phyloP scores from a whole-genome alignment of 2,797 vertebrate genomes.

The Anguilla obscura region DNA sequence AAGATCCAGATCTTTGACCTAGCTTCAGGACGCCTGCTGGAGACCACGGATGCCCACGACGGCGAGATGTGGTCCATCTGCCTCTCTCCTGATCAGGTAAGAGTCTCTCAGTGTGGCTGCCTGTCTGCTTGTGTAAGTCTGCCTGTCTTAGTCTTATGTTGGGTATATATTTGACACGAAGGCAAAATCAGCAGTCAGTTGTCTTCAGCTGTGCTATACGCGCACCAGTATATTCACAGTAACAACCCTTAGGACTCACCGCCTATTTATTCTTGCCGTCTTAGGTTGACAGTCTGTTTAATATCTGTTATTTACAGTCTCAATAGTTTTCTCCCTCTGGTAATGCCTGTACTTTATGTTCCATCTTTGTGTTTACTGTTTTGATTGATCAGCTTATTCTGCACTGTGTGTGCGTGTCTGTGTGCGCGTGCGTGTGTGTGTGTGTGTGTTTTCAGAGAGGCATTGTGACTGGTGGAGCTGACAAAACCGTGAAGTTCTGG shows the following conservation, averaged over 20 bases:
- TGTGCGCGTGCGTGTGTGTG: background rate
- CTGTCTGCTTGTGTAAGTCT: background rate
- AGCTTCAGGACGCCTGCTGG: slow-evolving; percentile 85
- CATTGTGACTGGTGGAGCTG: slow-evolving; percentile 89
- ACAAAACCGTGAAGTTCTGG: slow-evolving; percentile 96
- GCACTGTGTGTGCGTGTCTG: background rate
- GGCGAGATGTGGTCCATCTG: slow-evolving; percentile 90
- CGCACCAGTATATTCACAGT: background rate
- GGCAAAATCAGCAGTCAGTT: background rate
- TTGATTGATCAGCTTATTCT: background rate
- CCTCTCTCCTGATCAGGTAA: slow-evolving; percentile 91
- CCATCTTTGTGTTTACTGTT: slow-evolving; percentile 4
- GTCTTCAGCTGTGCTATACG: background rate
- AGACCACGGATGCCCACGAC: slow-evolving; percentile 77
- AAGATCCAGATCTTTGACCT: slow-evolving; percentile 93
- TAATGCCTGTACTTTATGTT: background rate
- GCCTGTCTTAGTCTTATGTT: background rate
- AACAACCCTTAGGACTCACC: background rate
- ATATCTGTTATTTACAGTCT: background rate
- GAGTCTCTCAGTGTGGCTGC: background rate
- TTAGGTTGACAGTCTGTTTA: slow-evolving; percentile 2
- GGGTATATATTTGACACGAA: no score
- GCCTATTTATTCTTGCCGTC: background rate
- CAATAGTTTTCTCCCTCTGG: background rate
- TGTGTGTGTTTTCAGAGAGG: slow-evolving; percentile 73